Evolutionary conservation across 2,113 vertebrate genomes (phyloP).

Genomic region (Caracal caracal): DNA sequence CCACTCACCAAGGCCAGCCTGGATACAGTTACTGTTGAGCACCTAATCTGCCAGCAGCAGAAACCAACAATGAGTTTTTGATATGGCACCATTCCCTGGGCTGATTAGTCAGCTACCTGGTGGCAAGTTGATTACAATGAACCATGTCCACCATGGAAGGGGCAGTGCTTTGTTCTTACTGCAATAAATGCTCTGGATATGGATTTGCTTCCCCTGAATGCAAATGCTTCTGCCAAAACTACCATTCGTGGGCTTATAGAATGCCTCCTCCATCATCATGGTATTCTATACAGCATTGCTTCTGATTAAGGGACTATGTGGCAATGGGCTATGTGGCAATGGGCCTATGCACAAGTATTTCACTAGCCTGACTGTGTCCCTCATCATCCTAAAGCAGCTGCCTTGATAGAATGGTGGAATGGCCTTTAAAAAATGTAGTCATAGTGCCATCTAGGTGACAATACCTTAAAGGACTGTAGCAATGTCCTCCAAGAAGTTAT

Average conservation of each 20-base stretch:
- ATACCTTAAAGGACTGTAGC: not conserved
- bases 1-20: not conserved
- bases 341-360: not conserved
- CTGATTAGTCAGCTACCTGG: not conserved
- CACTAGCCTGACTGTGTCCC: not conserved
- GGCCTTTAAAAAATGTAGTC: not conserved
- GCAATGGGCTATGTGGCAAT: not conserved
- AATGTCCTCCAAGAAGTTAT: not conserved
- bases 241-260: not conserved
- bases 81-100: not conserved
- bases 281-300: not conserved
- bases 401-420: not conserved
- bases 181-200: not conserved
- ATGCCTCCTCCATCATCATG: not conserved
- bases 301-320: not conserved
- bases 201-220: not conserved
- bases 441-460: not conserved
- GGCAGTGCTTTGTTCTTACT: not conserved
- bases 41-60: not conserved
- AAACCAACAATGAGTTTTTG: not conserved
- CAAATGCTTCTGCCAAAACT: not conserved
- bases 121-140: not conserved
- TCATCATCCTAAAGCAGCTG: not conserved
- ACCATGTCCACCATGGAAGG: not conserved
- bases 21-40: not conserved